Evolutionary conservation across 2,797 vertebrate species (phyloP), one percentile per base, ranked within the genome.

Genomic region (Melopsittacus undulatus): DNA sequence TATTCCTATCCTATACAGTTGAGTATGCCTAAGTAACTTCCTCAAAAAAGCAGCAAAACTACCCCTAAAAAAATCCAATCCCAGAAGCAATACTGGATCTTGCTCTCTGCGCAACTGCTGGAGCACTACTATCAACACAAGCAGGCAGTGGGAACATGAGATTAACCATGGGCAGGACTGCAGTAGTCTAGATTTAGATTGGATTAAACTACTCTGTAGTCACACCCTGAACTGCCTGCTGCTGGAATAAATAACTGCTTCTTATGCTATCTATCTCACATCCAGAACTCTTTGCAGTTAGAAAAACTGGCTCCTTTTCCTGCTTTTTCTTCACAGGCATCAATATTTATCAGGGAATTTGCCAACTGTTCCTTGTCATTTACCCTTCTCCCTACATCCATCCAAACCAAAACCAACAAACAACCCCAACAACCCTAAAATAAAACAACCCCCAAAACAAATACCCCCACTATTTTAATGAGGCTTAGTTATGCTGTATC

Each of bases 331-430:
- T 75, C 78, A 72, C 32, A 92, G 59, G 92, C 89, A 94, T 95
- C 92, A 95, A 94, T 95, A 95, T 96, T 96, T 94, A 95, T 89
- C 92, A 92, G 91, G 90, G 89, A 95, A 94, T 91, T 93, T 85
- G 93, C 89, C 90, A 97, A 79, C 89, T 91, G 92, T 93, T 93
- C 93, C 90, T 84, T 96, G 88, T 89, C 94, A 90, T 94, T 94
- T 95, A 94, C 77, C 76, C 36, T 79, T 83, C 67, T 93, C 51
- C 48, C 29, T 90, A 61, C 43, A 93, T 61, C 40, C 75, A 90
- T 22, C 34, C n/a, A 72, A 49, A 40, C 12, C 18, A 27, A 38
- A 38, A 61, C 24, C 51, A 46, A 45, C n/a, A 59, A 59, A 36
- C 56, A 59, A 59, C 87, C 21, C 22, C 42, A 88, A 79, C 29